Percentiles rank a stretch among this genome's conserved stretches.
These are phyloP conservation scores for Acronicta leporina DNA, from an alignment of 2,888 invertebrate genomes.

Conservation along the genomic window DNA sequence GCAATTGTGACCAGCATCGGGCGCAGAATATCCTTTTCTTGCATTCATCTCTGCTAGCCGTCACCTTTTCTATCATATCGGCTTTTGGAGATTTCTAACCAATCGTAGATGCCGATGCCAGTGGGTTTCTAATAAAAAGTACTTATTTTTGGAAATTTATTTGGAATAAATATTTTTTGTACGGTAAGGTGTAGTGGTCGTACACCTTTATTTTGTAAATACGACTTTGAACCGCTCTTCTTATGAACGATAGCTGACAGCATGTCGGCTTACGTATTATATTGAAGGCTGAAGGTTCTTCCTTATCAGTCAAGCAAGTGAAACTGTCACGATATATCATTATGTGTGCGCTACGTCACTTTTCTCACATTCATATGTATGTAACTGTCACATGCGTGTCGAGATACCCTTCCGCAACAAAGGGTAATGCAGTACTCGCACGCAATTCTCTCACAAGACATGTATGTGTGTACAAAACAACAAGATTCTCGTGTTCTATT, in stretches of 20 bases:
- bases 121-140: too few species aligned
- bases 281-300: constrained; percentile 48
- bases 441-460: neutral
- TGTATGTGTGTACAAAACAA: neutral
- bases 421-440: neutral
- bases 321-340: constrained; percentile 40
- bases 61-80: too few species aligned
- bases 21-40: too few species aligned
- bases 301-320: constrained; percentile 42
- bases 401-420: neutral
- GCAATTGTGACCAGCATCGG: too few species aligned
- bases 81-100: too few species aligned
- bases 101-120: too few species aligned
- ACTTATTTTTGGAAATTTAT: too few species aligned
- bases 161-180: too few species aligned
- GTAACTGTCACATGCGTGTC: constrained; percentile 13
- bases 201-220: constrained; percentile 18
- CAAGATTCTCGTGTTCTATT: too few species aligned
- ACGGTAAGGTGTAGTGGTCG: constrained; percentile 1
- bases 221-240: neutral
- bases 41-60: too few species aligned
- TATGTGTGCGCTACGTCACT: constrained; percentile 19
- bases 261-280: constrained; percentile 17
- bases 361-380: constrained; percentile 10
- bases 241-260: constrained; percentile 10